Base-by-base conservation (phyloP, 2,797 vertebrate genomes). In the Tapirus indicus region DNA sequence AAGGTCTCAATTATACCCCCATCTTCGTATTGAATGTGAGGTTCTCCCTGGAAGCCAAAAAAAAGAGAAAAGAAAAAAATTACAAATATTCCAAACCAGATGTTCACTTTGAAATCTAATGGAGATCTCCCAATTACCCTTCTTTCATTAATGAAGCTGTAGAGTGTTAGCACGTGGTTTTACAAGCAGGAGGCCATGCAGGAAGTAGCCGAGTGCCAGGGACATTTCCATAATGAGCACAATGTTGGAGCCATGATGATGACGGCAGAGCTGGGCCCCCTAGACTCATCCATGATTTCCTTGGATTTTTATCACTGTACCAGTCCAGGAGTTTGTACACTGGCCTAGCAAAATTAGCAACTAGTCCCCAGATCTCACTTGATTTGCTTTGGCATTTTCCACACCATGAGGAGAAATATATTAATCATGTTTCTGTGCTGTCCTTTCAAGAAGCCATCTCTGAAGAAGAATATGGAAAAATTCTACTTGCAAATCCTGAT, bases 31-130 rank as follows among this genome's bases (percentile, higher is more conserved):
- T 91, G 68, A 95, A 96, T 89, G 52, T 95, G 92, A 97, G 35
- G 74, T 49, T 96, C 95, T 88, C 68, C 66, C 91, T 92, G 49
- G 84, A 96, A 94, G 75, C 49, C 29, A 85, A 54, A 83, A 86
- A 58, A 88, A n/a, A 77, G 41, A 44, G 60, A 54, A 41, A 32
- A 23, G 17, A 64, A 64, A 79, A 77, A 82, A 94, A 23, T 64
- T 68, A 82, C 35, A 82, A 88, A 80, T 94, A 88, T 95, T 88
- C 52, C 82, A 75, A 96, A 82, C 87, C 97, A 97, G 93, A 96
- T 96, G 97, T 96, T 98, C 80, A 5, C 78, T 96, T 89, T 94
- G 74, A 97, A 91, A 97, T 54, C 64, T 80, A 92, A 97, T 52
- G 86, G 91, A 89, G 54, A 78, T 88, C 69, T 78, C 69, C 41